Percentiles rank a stretch among this genome's conserved stretches.
Conservation (phyloP, 2,888 invertebrate species). For the Tachina fera region DNA sequence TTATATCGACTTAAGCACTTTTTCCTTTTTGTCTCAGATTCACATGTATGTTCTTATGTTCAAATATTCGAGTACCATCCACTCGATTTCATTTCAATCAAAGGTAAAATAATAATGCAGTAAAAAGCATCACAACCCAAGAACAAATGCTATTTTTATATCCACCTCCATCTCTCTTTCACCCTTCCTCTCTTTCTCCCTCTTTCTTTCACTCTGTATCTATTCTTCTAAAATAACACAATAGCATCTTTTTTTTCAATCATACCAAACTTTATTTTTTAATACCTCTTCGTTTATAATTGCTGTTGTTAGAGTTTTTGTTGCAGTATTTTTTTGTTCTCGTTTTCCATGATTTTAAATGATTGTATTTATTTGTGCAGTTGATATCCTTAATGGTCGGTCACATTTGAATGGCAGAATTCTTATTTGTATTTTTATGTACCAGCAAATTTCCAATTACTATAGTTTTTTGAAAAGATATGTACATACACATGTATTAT, state of each 20-base stretch:
- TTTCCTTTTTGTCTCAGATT: no score
- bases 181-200: not conserved
- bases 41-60: not conserved
- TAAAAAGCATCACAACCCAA: constrained; percentile 6
- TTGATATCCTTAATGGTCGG: constrained; percentile 44
- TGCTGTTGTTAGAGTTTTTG: not conserved
- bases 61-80: not conserved
- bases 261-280: constrained; percentile 12
- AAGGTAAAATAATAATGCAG: constrained; percentile 26
- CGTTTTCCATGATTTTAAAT: constrained; percentile 32
- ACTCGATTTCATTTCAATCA: constrained; percentile 6
- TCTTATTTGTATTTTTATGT: constrained; percentile 23
- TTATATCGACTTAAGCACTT: no score
- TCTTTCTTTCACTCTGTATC: not conserved
- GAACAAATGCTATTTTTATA: not conserved
- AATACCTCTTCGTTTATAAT: not conserved
- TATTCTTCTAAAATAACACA: no score
- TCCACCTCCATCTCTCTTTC: not conserved
- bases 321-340: not conserved
- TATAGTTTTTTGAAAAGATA: no score
- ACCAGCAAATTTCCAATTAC: constrained; percentile 19
- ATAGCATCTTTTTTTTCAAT: constrained; percentile 6
- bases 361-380: constrained; percentile 42
- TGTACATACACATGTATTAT: no score
- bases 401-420: not conserved